phyloP scores from a whole-genome alignment of 1,140 invertebrate genomes.

The Zaprionus camerounensis region DNA sequence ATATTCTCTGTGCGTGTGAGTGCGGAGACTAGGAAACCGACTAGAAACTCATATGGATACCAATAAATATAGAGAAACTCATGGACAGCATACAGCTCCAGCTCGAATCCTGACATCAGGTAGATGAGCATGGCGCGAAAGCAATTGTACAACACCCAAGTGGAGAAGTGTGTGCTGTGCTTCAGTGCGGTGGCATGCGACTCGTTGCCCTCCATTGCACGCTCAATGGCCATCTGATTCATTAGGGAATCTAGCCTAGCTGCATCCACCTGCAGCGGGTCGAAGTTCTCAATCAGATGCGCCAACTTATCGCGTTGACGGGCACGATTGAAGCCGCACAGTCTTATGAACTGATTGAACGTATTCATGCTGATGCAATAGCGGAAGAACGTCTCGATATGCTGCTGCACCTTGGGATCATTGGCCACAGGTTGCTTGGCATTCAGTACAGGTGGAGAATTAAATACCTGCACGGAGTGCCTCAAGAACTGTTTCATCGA shows the following conservation, averaged over 20 bases:
- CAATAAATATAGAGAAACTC: slow-evolving; percentile 98
- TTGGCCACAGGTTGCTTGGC: slow-evolving; percentile 87
- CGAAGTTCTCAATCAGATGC: slow-evolving; percentile 93
- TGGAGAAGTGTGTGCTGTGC: slow-evolving; percentile 95
- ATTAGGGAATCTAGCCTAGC: slow-evolving; percentile 95
- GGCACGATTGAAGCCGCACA: slow-evolving; percentile 97
- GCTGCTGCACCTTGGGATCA: slow-evolving; percentile 86
- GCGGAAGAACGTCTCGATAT: slow-evolving; percentile 94
- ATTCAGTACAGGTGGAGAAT: slow-evolving; percentile 93
- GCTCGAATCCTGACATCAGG: slow-evolving; percentile 96
- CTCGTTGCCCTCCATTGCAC: slow-evolving; percentile 75
- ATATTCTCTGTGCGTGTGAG: slow-evolving; percentile 94
- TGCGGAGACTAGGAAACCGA: slow-evolving; percentile 96
- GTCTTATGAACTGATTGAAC: slow-evolving; percentile 94
- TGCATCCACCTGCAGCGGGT: slow-evolving; percentile 96
- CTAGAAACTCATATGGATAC: slow-evolving; percentile 98
- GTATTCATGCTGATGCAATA: slow-evolving; percentile 91
- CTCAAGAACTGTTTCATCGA: slow-evolving; percentile 92
- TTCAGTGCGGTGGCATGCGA: slow-evolving; percentile 83
- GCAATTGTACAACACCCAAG: slow-evolving; percentile 98
- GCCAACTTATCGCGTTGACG: slow-evolving; percentile 97
- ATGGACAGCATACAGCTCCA: slow-evolving; percentile 97
- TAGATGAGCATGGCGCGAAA: slow-evolving; percentile 98
- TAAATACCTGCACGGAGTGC: slow-evolving; percentile 94
- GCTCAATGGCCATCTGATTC: slow-evolving; percentile 86